Evolutionary conservation across 2,113 vertebrate genomes (phyloP), one percentile per base, ranked within the genome.

Genomic region (Dryoscopus gambensis): DNA sequence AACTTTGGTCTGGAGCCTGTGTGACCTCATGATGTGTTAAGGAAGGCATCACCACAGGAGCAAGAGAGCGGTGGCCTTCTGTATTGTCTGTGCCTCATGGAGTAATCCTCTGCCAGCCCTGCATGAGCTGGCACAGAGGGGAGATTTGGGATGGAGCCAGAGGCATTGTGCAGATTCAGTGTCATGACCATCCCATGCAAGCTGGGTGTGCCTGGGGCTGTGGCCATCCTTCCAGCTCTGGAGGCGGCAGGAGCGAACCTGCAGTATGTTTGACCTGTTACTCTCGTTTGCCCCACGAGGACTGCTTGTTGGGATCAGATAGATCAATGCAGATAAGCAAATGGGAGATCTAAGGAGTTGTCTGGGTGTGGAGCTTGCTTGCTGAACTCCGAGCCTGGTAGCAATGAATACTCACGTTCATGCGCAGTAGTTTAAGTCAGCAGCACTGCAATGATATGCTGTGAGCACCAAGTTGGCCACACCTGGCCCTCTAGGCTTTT

Each of bases 71-170:
- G 69, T 27, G 22, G 4, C 33, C 8, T 52, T 53, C n/a, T 62
- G 16, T 37, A 28, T 49, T 87, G 67, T 67, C 33, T 69, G 22
- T 90, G 63, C 47, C 68, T 77, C 55, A 3, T 21, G 59, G 30
- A 69, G 50, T 46, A 53, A 74, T 90, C 71, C 37, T 80, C 39
- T 93, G 79, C 55, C 85, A 90, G 57, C 67, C 25, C 82, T 73
- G 53, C 37, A 16, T 23, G 82, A 74, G 71, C 42, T 65, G 52
- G 49, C 78, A 63, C 84, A 86, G 82, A 86, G 90, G 67, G 70
- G 33, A 56, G 7, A 40, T 96, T 90, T 80, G 78, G 95, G 91
- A 74, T 8, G 55, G 30, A 93, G 78, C 67, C 93, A 95, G 91
- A 80, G 63, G 27, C 78, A 63, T 83, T 44, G 28, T 86, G 75